These are phyloP conservation scores for Drosophila ercepeae DNA, from an alignment of 1,140 invertebrate genomes.

Conservation along the genomic window DNA sequence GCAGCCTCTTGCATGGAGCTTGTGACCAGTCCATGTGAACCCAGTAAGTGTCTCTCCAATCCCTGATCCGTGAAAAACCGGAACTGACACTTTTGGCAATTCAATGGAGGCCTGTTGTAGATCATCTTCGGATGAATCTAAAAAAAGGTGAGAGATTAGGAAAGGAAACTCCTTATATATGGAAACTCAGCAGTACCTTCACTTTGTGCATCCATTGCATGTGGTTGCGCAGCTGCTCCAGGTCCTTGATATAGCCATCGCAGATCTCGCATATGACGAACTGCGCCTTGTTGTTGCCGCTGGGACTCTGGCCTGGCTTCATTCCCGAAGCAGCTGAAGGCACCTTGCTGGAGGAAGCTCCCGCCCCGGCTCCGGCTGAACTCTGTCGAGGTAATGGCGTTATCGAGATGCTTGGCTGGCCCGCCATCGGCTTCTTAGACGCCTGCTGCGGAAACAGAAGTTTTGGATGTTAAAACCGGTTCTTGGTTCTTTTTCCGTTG, in stretches of 20 bases:
- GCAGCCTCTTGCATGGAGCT: slow-evolving; percentile 98
- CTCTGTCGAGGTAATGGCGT: slow-evolving; percentile 91
- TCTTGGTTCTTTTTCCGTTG: not conserved
- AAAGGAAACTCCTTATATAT: not conserved
- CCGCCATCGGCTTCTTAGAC: slow-evolving; percentile 84
- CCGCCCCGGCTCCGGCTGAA: slow-evolving; percentile 69
- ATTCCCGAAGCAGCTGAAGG: slow-evolving; percentile 83
- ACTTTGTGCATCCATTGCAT: slow-evolving; percentile 99
- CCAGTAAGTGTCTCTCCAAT: slow-evolving; percentile 95
- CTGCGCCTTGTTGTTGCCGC: slow-evolving; percentile 87
- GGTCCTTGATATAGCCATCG: slow-evolving; percentile 97
- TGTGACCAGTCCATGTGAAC: slow-evolving; percentile 96
- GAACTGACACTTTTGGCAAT: slow-evolving; percentile 98
- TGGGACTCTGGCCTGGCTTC: slow-evolving; percentile 84
- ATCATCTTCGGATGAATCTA: slow-evolving; percentile 97
- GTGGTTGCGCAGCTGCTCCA: slow-evolving; percentile 95
- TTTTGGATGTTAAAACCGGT: not conserved
- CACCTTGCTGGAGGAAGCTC: slow-evolving; percentile 84
- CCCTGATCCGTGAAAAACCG: slow-evolving; percentile 91
- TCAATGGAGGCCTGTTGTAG: slow-evolving; percentile 95
- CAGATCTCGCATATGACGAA: slow-evolving; percentile 98
- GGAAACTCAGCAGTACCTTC: slow-evolving; percentile 85
- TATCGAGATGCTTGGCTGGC: slow-evolving; percentile 95
- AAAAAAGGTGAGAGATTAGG: not conserved
- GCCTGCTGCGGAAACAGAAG: slow-evolving; percentile 41